Evolutionary conservation across 2,797 vertebrate genomes (phyloP), one percentile per base, ranked within the genome.

Genomic region (Apodemus agrarius): DNA sequence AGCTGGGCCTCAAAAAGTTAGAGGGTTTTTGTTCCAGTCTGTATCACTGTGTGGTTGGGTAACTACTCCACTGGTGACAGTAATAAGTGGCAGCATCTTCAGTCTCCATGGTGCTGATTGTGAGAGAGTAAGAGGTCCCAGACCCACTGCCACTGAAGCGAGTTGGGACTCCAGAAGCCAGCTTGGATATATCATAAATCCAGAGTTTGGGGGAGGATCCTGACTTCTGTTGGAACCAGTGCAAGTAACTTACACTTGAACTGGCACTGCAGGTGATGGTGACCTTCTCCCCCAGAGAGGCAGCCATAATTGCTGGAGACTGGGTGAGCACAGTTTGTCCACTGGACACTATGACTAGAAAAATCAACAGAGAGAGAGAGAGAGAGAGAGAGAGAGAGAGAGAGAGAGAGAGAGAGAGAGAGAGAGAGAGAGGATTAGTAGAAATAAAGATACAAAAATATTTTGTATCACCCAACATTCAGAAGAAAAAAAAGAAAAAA

Each of bases 51-150:
- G 84, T 81, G 65, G 3, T 1, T 29, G 59, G 34, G 6, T 1
- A 1, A n/a, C 67, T 72, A 1, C 0, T 0, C 0, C 0, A 1
- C 7, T 86, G 26, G 1, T 69, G 75, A 24, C 59, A 93, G 31
- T 43, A 95, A n/a, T 43, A 93, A 43, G 0, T 4, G 2, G 7
- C 7, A 24, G 26, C 7, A 61, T 79, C 43, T 63, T 40, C 72
- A 49, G 63, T 3, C 14, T 89, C 13, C 37, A 85, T 0, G 0
- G 4, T 34, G 19, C 31, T 59, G 46, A 90, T 67, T 2, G 46
- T 31, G 26, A 85, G 79, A 31, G 26, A 49, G 26, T 34, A 80
- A 34, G 31, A 74, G 1, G 40, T 81, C 31, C 54, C 63, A 74
- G 80, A 94, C 2, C 74, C 29, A 13, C 16, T 67, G 10, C 89